A percentile compares a stretch with the other conserved stretches of the same genome.
Evolutionary conservation across 2,888 invertebrate species (phyloP).

Genomic region (Eugnorisma glareosa): DNA sequence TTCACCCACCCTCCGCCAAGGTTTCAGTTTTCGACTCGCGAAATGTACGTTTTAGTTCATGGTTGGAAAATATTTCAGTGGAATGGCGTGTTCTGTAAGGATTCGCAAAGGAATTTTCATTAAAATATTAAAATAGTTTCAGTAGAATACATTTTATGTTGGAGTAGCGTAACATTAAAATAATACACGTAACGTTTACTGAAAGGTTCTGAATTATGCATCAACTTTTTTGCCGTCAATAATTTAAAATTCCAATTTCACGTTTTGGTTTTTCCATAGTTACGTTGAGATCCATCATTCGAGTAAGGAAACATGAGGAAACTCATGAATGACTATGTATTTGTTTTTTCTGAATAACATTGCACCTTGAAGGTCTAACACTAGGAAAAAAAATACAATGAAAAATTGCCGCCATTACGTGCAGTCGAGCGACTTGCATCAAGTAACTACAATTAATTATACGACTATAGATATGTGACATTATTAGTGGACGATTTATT

Average conservation of each 20-base stretch:
- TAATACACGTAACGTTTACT: slow-evolving; percentile 18
- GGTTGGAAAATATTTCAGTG: slow-evolving; percentile 35
- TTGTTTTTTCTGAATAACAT: slow-evolving; percentile 1
- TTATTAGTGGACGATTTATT: slow-evolving; percentile 32
- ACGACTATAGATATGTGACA: slow-evolving; percentile 19
- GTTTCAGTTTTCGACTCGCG: slow-evolving; percentile 20
- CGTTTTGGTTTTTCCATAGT: slow-evolving; percentile 12
- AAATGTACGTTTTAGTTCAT: slow-evolving; percentile 24
- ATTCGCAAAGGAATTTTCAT: slow-evolving; percentile 35
- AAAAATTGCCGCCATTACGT: slow-evolving; percentile 18
- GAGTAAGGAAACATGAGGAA: slow-evolving; percentile 2
- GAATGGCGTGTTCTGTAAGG: slow-evolving; percentile 9
- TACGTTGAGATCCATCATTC: not conserved
- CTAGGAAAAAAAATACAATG: slow-evolving; percentile 29
- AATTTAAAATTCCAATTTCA: slow-evolving; percentile 27
- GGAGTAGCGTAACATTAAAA: slow-evolving; percentile 27
- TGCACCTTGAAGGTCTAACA: slow-evolving; percentile 29
- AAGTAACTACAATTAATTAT: slow-evolving; percentile 32
- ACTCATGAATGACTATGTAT: not conserved
- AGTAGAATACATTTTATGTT: slow-evolving; percentile 17
- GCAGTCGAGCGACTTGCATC: slow-evolving; percentile 23
- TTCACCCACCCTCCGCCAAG: slow-evolving; percentile 13
- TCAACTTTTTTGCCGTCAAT: slow-evolving; percentile 5
- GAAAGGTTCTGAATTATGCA: slow-evolving; percentile 23
- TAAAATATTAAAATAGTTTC: slow-evolving; percentile 41